A percentile compares a stretch with the other conserved stretches of the same genome.
These are phyloP conservation scores for Plecotus auritus DNA, from an alignment of 2,113 vertebrate genomes.

Conservation along the genomic window DNA sequence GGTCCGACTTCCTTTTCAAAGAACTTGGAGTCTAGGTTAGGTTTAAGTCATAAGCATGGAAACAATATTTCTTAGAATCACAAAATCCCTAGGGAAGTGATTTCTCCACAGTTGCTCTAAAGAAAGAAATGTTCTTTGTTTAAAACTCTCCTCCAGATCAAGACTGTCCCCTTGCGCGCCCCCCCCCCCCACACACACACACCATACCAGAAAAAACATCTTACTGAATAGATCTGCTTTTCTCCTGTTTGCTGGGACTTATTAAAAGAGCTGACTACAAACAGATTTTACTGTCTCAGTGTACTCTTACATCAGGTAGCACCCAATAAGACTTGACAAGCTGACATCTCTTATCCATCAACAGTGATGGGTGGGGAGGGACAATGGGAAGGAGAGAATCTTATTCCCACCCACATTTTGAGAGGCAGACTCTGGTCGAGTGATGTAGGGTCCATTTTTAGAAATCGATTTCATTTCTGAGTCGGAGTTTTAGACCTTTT, in stretches of 20 bases:
- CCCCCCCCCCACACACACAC: too few relatives aligned
- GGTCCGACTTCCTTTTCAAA: conserved; percentile 24
- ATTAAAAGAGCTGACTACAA: conserved; percentile 81
- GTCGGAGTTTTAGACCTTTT: conserved; percentile 9
- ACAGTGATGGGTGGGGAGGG: conserved; percentile 26
- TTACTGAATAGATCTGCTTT: conserved; percentile 69
- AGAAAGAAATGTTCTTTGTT: conserved; percentile 43
- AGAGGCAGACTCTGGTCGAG: conserved; percentile 67
- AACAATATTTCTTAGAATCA: conserved; percentile 60
- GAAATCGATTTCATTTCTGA: conserved; percentile 63
- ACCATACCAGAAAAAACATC: conserved; percentile 59
- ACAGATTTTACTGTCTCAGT: conserved; percentile 80
- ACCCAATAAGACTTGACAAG: conserved; percentile 83
- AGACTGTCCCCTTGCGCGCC: background rate
- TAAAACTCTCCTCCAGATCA: conserved; percentile 43
- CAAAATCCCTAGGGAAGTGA: conserved; percentile 16
- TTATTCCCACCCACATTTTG: conserved; percentile 43
- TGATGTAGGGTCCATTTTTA: conserved; percentile 65
- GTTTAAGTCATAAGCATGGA: conserved; percentile 52
- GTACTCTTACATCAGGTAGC: conserved; percentile 77
- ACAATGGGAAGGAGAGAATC: background rate
- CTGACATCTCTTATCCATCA: conserved; percentile 80
- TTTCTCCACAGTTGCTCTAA: conserved; percentile 28
- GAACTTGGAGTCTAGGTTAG: conserved; percentile 27
- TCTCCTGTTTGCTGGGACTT: conserved; percentile 70